Base-by-base conservation (phyloP, 1,140 invertebrate species). In the Diorhabda carinulata region DNA sequence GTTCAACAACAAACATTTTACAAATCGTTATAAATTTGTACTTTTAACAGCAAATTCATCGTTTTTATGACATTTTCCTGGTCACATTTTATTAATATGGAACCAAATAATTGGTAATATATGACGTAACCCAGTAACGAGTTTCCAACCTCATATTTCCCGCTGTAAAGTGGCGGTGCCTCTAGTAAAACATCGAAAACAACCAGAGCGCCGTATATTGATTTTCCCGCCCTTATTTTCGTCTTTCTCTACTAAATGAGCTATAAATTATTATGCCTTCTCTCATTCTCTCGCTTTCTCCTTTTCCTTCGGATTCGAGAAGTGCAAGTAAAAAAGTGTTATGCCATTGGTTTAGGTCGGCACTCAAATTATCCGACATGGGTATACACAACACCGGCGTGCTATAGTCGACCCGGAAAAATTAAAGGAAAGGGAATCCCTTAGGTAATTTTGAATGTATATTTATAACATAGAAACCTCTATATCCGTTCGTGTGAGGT, bases 261-360 rank as follows among this genome's bases (percentile, higher is more conserved):
- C 74, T 59, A 74, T 77, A 77, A 78, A 76, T 77, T 77, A 77
- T 75, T 76, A 67, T 64, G 67, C 61, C 70, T 73, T 75, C 67
- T 72, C 72, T 61, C 68, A 70, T 72, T 70, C 65, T 45, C 68
- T 65, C 43, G 61, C 61, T 43, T 52, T 52, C n/a, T 52, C 47
- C 3, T 52, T 52, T 52, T 52, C 59, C 59, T 61, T 61, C 59
- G 25, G 42, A 8, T 41, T 61, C 42, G 25, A 41, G 59, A 41
- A 52, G 9, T 47, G 62, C 45, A 64, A 41, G 44, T 43, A 43
- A 64, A 64, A 64, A 64, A 64, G 44, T 43, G n/a, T 61, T 41
- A 43, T 61, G 59, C 25, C 42, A 10, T 61, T 43, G 59, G 10
- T 61, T 61, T 61, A 61, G 8, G 42, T 61, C 59, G 25, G 25